Evolutionary conservation across 2,888 invertebrate species (phyloP).

Genomic region (Macrophya alboannulata): DNA sequence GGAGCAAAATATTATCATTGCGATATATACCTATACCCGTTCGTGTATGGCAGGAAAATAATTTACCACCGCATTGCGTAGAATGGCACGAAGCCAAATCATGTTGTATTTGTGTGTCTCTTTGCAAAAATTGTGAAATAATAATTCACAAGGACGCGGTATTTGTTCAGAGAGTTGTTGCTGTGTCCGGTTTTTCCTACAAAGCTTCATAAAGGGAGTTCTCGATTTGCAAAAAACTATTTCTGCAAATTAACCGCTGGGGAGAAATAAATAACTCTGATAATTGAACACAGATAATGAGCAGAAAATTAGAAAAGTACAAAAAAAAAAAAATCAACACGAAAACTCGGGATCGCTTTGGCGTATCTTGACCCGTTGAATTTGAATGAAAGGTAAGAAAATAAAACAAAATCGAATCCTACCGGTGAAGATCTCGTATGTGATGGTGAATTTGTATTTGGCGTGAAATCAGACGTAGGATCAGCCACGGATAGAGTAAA

Average conservation of each 20-base stretch:
- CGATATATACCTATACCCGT: not conserved
- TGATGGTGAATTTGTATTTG: not conserved
- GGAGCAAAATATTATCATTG: not conserved
- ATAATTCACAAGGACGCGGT: slow-evolving; percentile 1
- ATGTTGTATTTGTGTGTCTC: slow-evolving; percentile 18
- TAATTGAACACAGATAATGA: not conserved
- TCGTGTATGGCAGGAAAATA: not conserved
- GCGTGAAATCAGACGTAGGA: not conserved
- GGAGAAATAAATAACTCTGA: not conserved
- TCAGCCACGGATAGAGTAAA: not conserved
- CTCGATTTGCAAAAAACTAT: not conserved
- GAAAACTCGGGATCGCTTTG: not conserved
- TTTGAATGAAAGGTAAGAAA: not conserved
- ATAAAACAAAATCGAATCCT: not conserved
- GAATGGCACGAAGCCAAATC: slow-evolving; percentile 26
- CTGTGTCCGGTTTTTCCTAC: not conserved
- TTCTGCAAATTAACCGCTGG: not conserved
- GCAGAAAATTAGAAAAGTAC: not conserved
- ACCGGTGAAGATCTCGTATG: too few species aligned
- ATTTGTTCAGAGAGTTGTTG: slow-evolving; percentile 2
- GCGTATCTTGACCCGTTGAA: not conserved
- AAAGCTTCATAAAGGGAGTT: not conserved
- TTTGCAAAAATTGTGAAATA: not conserved
- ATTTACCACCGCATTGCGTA: not conserved
- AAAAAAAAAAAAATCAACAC: not conserved